A percentile compares a stretch with the other conserved stretches of the same genome.
These are phyloP conservation scores for Ostrea edulis DNA, from an alignment of 1,140 invertebrate species.

Conservation along the genomic window DNA sequence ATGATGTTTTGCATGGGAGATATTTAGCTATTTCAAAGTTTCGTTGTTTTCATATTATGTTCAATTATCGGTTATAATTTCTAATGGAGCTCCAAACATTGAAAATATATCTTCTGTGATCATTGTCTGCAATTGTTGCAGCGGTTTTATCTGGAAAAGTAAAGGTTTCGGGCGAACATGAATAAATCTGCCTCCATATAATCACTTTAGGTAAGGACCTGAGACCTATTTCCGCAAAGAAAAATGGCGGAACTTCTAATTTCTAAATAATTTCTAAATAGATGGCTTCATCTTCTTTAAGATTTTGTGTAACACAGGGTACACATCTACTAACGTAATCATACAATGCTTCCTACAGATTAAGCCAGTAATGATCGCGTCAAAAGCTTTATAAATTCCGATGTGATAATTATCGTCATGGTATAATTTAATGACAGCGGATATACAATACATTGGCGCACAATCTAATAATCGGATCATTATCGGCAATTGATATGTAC, in stretches of 20 bases:
- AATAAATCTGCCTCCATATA: conserved; percentile 41
- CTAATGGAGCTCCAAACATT: conserved; percentile 33
- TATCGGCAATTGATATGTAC: neutral
- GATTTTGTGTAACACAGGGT: neutral
- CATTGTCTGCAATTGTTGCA: conserved; percentile 50
- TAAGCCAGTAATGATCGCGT: no score
- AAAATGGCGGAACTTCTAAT: conserved; percentile 50
- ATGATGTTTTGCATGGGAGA: conserved; percentile 53
- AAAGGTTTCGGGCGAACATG: conserved; percentile 56
- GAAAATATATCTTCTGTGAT: conserved; percentile 59
- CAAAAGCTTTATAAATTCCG: no score
- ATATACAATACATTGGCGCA: neutral
- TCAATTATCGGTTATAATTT: conserved; percentile 57
- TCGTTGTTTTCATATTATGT: conserved; percentile 52
- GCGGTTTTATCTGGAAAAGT: conserved; percentile 2
- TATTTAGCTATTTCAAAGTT: conserved; percentile 40
- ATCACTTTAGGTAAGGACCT: conserved; percentile 52
- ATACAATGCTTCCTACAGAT: conserved; percentile 40
- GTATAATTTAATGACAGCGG: conserved; percentile 35
- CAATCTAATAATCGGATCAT: neutral
- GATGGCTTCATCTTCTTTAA: conserved; percentile 41
- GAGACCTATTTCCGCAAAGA: conserved; percentile 57
- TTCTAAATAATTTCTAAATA: conserved; percentile 47
- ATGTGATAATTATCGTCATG: conserved; percentile 54
- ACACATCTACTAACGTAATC: neutral